These are phyloP conservation scores for Ormyrus labotus DNA, from an alignment of 2,888 invertebrate species.

Conservation along the genomic window DNA sequence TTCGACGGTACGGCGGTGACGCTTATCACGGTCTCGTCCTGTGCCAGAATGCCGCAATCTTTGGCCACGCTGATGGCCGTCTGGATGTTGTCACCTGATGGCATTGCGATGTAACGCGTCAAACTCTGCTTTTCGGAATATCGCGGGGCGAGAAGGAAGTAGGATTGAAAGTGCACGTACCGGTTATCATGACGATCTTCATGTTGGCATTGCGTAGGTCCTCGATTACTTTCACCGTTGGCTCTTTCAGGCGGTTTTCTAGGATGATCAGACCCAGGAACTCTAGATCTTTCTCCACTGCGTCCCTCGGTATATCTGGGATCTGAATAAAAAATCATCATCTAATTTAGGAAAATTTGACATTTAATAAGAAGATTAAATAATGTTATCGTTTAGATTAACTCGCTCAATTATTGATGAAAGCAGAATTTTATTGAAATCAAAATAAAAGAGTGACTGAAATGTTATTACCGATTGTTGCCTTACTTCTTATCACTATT, in stretches of 20 bases:
- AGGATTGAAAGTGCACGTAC: constrained; percentile 72
- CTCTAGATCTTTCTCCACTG: constrained; percentile 83
- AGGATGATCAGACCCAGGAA: constrained; percentile 87
- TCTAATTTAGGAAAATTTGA: too few species aligned
- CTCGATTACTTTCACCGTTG: constrained; percentile 85
- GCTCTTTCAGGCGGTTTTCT: constrained; percentile 91
- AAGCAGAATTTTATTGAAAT: too few species aligned
- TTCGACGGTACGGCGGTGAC: constrained; percentile 67
- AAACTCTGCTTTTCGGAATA: too few species aligned
- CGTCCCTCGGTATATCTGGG: constrained; percentile 77
- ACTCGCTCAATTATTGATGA: too few species aligned
- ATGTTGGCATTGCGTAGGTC: constrained; percentile 86
- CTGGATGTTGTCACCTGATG: constrained; percentile 90
- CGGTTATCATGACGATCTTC: constrained; percentile 92
- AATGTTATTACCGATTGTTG: too few species aligned
- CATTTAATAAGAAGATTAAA: too few species aligned
- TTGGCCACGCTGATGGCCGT: constrained; percentile 94
- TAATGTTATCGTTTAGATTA: too few species aligned
- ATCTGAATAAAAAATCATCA: too few species aligned
- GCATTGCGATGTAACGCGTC: too few species aligned
- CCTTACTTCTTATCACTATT: too few species aligned
- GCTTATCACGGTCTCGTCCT: constrained; percentile 77
- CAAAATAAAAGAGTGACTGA: too few species aligned
- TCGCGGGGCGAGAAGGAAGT: neutral
- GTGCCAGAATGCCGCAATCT: constrained; percentile 85